phyloP scores from a whole-genome alignment of 2,797 vertebrate species.

The Emydoidea blandingii region DNA sequence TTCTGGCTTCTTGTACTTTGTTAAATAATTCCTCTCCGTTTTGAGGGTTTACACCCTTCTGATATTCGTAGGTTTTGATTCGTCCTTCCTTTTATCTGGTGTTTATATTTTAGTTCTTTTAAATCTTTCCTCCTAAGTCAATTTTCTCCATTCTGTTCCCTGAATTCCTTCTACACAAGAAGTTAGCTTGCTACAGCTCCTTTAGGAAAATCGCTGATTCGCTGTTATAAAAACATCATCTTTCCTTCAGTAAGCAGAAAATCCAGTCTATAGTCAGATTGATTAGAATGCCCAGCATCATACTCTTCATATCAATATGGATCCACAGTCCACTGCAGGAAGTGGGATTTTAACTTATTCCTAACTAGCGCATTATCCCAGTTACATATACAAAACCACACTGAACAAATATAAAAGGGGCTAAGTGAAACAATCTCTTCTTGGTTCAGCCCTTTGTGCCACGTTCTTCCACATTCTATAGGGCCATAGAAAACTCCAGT shows the following conservation, averaged over 20 bases:
- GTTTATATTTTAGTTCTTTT: background rate
- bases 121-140: conserved; percentile 13
- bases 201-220: conserved; percentile 36
- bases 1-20: background rate
- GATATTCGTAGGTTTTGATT: conserved; percentile 13
- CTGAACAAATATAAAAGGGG: background rate
- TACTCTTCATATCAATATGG: background rate
- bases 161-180: conserved; percentile 37
- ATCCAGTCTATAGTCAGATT: conserved; percentile 8
- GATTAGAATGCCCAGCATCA: conserved; percentile 20
- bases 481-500: background rate
- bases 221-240: conserved; percentile 41
- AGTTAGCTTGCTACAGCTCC: conserved; percentile 43
- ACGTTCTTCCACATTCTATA: background rate
- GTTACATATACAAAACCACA: background rate
- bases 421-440: background rate
- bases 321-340: background rate
- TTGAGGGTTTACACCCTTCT: background rate
- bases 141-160: conserved; percentile 42
- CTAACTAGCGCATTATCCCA: background rate
- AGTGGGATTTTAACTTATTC: background rate
- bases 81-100: background rate
- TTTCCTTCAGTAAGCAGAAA: conserved; percentile 44
- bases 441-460: background rate
- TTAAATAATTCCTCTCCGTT: conserved; percentile 3